Evolutionary conservation across 2,797 vertebrate genomes (phyloP), one percentile per base, ranked within the genome.

Genomic region (Merluccius polli): DNA sequence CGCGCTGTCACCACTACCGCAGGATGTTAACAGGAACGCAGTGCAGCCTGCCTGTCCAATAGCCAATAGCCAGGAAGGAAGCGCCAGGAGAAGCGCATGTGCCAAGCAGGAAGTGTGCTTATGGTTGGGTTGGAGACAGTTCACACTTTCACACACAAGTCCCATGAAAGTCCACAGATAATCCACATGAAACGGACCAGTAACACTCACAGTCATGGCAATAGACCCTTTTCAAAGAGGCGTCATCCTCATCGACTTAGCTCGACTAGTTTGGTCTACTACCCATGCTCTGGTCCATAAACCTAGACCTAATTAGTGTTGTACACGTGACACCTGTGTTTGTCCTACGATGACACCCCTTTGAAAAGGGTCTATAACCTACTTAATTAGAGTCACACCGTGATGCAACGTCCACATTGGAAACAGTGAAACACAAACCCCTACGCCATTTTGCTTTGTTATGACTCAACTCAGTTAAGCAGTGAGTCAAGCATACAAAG

Each of bases 21-120:
- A 75, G 30, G 36, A 36, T 75, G 74, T 65, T 84, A 78, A 85
- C 65, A 1, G 79, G 84, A 89, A 80, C 65, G 73, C 71, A 65
- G 73, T 13, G 44, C 24, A n/a, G 59, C 73, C 35, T 48, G 41
- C 36, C 67, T 3, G 65, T 31, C 18, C n/a, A 32, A 33, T 3
- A 24, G 21, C 24, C 21, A 27, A n/a, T n/a, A 70, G 52, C 52
- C 6, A 24, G 52, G 16, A 5, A 5, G 44, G 16, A 6, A 21
- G 16, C 3, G 33, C 33, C 3, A 3, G 33, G 33, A 35, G 33
- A 35, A 35, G 33, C n/a, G n/a, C 11, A 41, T 12, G 11, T 41
- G 38, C 11, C 38, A 9, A 41, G 38, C 11, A 41, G 38, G 1
- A 18, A 16, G 16, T 48, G 13, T 48, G 41, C 41, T 48, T 48